Evolutionary conservation across 2,888 invertebrate genomes (phyloP).

Genomic region (Limnephilus marmoratus): DNA sequence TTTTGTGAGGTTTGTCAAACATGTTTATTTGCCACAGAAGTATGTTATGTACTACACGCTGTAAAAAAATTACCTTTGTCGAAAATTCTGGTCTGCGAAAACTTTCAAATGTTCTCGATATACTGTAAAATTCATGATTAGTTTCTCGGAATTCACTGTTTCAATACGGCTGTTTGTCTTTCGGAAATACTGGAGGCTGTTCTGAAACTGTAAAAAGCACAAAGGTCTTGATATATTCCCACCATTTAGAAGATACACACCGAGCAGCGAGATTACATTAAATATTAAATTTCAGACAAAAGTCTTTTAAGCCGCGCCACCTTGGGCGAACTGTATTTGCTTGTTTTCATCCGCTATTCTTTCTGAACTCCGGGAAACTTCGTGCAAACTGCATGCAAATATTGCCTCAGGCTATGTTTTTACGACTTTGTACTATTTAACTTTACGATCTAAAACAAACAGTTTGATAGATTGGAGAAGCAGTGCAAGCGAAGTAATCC

Average conservation of each 20-base stretch:
- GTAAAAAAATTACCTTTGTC: background rate
- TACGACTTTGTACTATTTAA: background rate
- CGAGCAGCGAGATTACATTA: conserved; percentile 58
- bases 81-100: background rate
- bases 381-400: conserved; percentile 27
- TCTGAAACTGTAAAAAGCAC: conserved; percentile 40
- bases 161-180: conserved; percentile 4
- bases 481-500: background rate
- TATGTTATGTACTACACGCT: background rate
- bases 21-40: background rate
- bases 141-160: conserved; percentile 13
- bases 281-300: conserved; percentile 55
- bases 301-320: conserved; percentile 25
- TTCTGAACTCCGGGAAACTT: conserved; percentile 24
- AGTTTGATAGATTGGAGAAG: no score
- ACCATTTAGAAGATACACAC: conserved; percentile 49
- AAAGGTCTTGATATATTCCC: conserved; percentile 51
- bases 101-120: conserved; percentile 15
- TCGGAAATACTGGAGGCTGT: conserved; percentile 10
- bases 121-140: conserved; percentile 42
- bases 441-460: background rate
- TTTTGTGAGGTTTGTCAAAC: background rate
- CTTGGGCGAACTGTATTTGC: background rate
- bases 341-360: background rate
- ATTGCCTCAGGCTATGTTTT: background rate